Evolutionary conservation across 1,140 invertebrate genomes (phyloP).

Genomic region (Popillia japonica): DNA sequence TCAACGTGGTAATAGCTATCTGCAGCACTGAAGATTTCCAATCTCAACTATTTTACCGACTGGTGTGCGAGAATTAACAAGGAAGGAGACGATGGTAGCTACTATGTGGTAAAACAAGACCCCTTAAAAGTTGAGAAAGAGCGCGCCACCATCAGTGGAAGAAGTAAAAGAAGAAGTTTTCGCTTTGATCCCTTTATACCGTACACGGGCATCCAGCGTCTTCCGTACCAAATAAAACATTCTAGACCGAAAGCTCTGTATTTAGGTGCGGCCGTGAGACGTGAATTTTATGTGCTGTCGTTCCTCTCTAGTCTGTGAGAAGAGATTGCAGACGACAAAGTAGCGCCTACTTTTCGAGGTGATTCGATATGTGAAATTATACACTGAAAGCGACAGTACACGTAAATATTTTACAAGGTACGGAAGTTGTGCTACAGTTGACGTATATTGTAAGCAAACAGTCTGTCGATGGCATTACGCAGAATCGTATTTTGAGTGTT

Average conservation of each 20-base stretch:
- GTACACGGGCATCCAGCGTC: neutral
- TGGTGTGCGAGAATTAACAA: slow-evolving; percentile 4
- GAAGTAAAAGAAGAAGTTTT: slow-evolving; percentile 10
- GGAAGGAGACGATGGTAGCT: neutral
- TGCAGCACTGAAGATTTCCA: neutral
- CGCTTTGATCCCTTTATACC: slow-evolving; percentile 5
- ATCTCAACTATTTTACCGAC: neutral
- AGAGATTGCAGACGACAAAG: no score
- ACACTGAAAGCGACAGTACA: no score
- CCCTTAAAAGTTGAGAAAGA: neutral
- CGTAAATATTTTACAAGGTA: no score
- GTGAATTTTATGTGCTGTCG: no score
- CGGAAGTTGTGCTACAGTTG: no score
- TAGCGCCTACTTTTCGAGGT: no score
- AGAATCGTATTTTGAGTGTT: no score
- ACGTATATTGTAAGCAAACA: no score
- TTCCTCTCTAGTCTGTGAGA: no score
- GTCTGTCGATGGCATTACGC: no score
- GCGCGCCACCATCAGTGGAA: neutral
- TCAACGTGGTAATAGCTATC: neutral
- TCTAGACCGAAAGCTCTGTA: neutral
- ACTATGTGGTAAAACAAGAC: neutral
- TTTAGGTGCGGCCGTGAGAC: neutral
- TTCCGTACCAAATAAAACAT: neutral
- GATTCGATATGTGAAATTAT: no score